phyloP scores from a whole-genome alignment of 2,888 invertebrate genomes.

The Melinaea marsaeus region DNA sequence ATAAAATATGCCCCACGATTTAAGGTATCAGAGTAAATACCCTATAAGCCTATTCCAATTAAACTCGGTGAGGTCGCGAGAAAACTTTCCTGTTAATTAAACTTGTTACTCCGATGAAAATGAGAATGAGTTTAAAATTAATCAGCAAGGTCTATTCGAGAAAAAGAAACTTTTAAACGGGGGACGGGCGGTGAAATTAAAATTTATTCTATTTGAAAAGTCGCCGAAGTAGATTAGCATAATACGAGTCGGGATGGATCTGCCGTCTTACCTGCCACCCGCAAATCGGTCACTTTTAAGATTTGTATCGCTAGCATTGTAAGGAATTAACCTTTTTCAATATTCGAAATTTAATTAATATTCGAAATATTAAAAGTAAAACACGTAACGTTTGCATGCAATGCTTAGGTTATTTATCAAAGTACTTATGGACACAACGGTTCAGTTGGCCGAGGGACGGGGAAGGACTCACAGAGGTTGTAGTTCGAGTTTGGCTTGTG shows the following conservation, averaged over 20 bases:
- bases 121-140: slow-evolving; percentile 69
- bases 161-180: slow-evolving; percentile 63
- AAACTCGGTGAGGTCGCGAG: slow-evolving; percentile 45
- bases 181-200: slow-evolving; percentile 59
- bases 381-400: too few relatives aligned
- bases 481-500: too few relatives aligned
- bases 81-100: slow-evolving; percentile 67
- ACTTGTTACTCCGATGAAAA: slow-evolving; percentile 69
- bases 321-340: neutral
- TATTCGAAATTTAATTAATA: too few relatives aligned
- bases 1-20: neutral
- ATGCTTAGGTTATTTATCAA: too few relatives aligned
- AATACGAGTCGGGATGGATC: slow-evolving; percentile 65
- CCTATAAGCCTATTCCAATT: slow-evolving; percentile 42
- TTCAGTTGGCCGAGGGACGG: too few relatives aligned
- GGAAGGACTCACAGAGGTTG: too few relatives aligned
- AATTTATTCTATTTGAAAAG: slow-evolving; percentile 65
- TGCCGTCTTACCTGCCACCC: slow-evolving; percentile 44
- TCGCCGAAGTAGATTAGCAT: slow-evolving; percentile 59
- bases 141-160: slow-evolving; percentile 50
- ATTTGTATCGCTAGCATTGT: slow-evolving; percentile 18
- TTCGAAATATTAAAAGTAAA: too few relatives aligned
- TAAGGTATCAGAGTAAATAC: slow-evolving; percentile 18
- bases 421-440: too few relatives aligned
- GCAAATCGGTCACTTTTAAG: slow-evolving; percentile 32